Evolutionary conservation across 2,888 invertebrate genomes (phyloP), one percentile per base, ranked within the genome.

Genomic region (Bellardia bayeri): DNA sequence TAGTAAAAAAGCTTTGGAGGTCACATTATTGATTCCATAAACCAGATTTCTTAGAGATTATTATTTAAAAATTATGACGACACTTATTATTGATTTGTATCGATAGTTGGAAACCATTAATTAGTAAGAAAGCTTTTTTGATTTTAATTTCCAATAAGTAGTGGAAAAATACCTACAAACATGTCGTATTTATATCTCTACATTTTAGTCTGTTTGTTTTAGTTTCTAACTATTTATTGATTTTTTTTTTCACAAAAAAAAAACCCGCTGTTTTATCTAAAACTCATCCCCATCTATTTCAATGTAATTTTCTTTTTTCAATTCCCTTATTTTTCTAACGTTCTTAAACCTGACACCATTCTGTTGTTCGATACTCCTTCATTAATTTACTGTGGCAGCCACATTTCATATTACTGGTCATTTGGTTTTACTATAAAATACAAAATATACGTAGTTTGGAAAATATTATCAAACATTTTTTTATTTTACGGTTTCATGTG

Each of bases 321-420:
- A 40, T 66, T 42, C 23, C 37, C 0, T 42, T 30, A 58, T 72
- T 40, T 42, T 23, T 40, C 40, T 56, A 30, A 42, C 54, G 30
- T n/a, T 56, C n/a, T 42, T 56, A 64, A 76, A 33, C 69, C 23
- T 61, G 45, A 16, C 33, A 42, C 49, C 49, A 61, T 61, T 56
- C 45, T 11, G 56, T 45, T 45, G 11, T 68, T 51, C 3, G 9
- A n/a, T n/a, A n/a, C 6, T 51, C 14, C n/a, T 51, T 14, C 14
- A 49, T 23, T 64, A 63, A 56, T 80, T 71, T 51, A 16, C 64
- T 80, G 16, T 80, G 54, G 42, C 30, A 14, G 51, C 14, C 37
- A 63, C 13, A 54, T 71, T 71, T 80, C 14, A 54, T 13, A 54
- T 72, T 63, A 33, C 56, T 14, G 30, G 16, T 54, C 16, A 37